Conservation (phyloP, 2,113 vertebrate genomes). For the Zosterops hypoxanthus region DNA sequence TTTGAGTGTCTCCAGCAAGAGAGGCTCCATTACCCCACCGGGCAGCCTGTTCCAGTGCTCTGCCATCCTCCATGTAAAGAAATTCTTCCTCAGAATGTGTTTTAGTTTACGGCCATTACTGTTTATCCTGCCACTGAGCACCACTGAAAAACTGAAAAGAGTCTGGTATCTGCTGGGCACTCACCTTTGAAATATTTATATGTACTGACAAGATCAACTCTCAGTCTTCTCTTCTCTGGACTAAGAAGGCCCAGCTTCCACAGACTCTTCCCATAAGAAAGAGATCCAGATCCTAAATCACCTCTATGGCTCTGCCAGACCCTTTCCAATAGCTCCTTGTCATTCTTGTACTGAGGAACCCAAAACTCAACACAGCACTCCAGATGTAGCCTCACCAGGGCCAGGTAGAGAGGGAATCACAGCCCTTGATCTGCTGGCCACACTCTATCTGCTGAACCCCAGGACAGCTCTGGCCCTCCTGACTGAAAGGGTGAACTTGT, state of each 20-base stretch:
- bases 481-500: neutral
- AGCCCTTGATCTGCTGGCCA: no score
- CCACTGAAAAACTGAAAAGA: neutral
- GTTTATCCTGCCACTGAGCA: neutral
- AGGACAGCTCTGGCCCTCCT: neutral
- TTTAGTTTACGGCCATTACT: neutral
- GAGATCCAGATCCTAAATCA: neutral
- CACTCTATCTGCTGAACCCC: neutral
- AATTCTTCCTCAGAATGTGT: neutral
- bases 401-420: neutral
- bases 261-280: neutral
- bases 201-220: neutral
- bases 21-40: neutral
- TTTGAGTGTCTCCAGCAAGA: neutral
- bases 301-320: neutral
- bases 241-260: neutral
- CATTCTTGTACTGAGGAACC: neutral
- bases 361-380: neutral
- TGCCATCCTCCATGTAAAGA: neutral
- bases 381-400: neutral
- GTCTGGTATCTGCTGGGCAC: neutral
- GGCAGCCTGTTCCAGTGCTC: neutral
- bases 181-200: neutral
- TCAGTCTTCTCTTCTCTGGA: neutral
- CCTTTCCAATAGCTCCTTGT: neutral